Conservation (phyloP, 1,140 invertebrate genomes). For the Drosophila sturtevanti region DNA sequence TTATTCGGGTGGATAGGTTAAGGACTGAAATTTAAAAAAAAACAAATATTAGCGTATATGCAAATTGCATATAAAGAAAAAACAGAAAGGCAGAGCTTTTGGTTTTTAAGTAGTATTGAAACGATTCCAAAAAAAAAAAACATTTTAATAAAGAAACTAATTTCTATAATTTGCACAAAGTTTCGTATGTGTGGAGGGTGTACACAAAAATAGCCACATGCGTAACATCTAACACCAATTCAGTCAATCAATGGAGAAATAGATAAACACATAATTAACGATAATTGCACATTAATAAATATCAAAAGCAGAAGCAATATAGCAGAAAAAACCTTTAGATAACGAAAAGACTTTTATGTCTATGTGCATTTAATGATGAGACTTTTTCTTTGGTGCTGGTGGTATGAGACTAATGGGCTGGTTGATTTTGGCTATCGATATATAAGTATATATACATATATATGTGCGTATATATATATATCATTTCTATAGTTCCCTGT, state of each 20-base stretch:
- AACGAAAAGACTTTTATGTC: slow-evolving; percentile 11
- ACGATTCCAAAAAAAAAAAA: no score
- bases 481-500: slow-evolving; percentile 12
- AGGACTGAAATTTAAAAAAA: slow-evolving; percentile 19
- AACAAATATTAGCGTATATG: background rate
- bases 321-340: slow-evolving; percentile 1
- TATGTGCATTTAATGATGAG: slow-evolving; percentile 58
- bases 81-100: background rate
- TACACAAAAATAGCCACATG: background rate
- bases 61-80: background rate
- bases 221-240: background rate
- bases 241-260: slow-evolving; percentile 13
- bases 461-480: background rate
- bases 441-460: no score
- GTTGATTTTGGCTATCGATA: no score
- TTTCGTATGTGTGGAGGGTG: no score
- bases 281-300: slow-evolving; percentile 71
- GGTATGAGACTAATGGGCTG: slow-evolving; percentile 35
- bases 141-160: slow-evolving; percentile 11
- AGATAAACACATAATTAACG: slow-evolving; percentile 63
- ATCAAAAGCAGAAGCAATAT: slow-evolving; percentile 27
- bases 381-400: slow-evolving; percentile 26
- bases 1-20: slow-evolving; percentile 26
- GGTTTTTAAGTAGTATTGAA: background rate
- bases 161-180: slow-evolving; percentile 4